Evolutionary conservation across 2,797 vertebrate genomes (phyloP), one percentile per base, ranked within the genome.

Genomic region (Botia kubotai): DNA sequence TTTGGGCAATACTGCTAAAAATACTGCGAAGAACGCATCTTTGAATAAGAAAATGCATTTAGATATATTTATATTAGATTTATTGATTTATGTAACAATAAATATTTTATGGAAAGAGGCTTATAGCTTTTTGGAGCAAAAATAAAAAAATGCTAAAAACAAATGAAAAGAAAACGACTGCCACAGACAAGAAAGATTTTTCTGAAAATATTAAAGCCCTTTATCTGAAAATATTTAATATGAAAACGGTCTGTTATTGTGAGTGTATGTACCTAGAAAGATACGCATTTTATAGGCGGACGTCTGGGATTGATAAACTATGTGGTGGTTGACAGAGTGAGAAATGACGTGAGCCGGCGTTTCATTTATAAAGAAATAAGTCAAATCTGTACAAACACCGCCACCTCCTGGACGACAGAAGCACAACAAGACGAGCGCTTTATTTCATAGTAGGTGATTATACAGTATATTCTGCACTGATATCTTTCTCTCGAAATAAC

Each of bases 321-420:
- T 14, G 46, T 14, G 1, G 23, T 29, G 21, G 19, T 10, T 26
- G 53, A 33, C 17, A 48, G 33, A 46, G 6, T 14, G 16, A 60
- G 36, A 7, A 68, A 73, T 33, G 2, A 67, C 23, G 58, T 10
- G 36, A 58, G 39, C 19, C 43, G 36, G 17, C 7, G 21, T 55
- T 68, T 14, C 1, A 8, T 8, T 26, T 43, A 3, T 57, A 77
- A 46, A 26, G 12, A 50, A 52, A 12, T 0, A n/a, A 36, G 13
- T 14, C n/a, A 79, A 73, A 46, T 21, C 21, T 57, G 16, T 67
- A 52, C 50, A 58, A 2, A 57, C 50, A 55, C 39, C 21, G 62
- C 50, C 78, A 80, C 72, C 78, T 80, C 33, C 71, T 73, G 78
- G 78, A 58, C 3, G 1, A 43, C 19, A 6, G 19, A 46, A 23